Base-by-base conservation (phyloP, 1,140 invertebrate genomes). In the Cydia amplana region DNA sequence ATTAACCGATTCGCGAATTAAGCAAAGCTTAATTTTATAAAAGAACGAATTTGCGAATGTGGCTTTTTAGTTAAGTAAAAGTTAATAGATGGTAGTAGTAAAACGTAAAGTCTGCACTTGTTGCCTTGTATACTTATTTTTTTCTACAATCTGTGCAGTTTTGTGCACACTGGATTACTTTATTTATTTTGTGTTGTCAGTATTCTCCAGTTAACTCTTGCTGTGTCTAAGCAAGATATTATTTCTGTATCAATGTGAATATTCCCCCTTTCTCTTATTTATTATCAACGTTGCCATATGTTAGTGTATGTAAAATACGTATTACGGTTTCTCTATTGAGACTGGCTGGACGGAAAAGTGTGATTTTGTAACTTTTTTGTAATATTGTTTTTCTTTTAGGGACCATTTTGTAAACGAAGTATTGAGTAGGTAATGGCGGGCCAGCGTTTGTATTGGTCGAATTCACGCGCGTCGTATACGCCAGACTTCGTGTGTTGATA, bases 211-310 rank as follows among this genome's bases (percentile, higher is more conserved):
- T 80, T 79, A 46, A 43, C n/a, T 73, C 75, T 79, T 80, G 64
- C 75, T 64, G 81, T 76, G 81, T 60, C 79, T 79, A 77, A 79
- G 77, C 81, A 76, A 81, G 78, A 78, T 76, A 83, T 81, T 74
- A 80, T 81, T 78, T 82, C 83, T 84, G 80, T 80, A 81, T 82
- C 82, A 76, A 82, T 90, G 87, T 91, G 89, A 87, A 91, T 91
- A 90, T 83, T 78, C 60, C 76, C 76, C 79, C 70, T 83, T 85
- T 78, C 83, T 86, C 86, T 91, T 91, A 92, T 92, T 92, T 92
- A 92, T 92, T 93, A 85, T 91, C 89, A 88, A 91, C 83, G 91
- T 93, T 93, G 91, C 91, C 91, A 93, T 93, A 93, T 93, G 83
- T 91, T 93, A 91, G 89, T 89, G 87, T 90, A 90, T 91, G 84